Percentiles rank a stretch among this genome's conserved stretches.
These are phyloP conservation scores for Bruchidius siliquastri DNA, from an alignment of 2,888 invertebrate genomes.

Conservation along the genomic window DNA sequence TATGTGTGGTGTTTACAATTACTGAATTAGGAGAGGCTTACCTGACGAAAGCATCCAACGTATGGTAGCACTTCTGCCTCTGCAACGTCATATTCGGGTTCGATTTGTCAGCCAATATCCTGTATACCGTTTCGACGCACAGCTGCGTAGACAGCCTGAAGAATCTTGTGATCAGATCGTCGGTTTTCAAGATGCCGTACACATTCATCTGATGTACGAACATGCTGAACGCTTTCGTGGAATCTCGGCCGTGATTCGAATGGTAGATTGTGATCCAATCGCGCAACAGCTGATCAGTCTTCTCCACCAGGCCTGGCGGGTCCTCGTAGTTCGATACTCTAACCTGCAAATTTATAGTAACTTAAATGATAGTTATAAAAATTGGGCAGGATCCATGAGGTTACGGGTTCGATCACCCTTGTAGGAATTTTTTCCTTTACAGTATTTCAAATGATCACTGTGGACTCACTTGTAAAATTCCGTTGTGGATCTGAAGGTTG, in stretches of 20 bases:
- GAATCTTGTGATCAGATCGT: conserved; percentile 94
- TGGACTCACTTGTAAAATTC: conserved; percentile 75
- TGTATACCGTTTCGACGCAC: conserved; percentile 92
- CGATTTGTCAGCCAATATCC: conserved; percentile 70
- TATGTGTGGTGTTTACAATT: too few relatives aligned
- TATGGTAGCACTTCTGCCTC: conserved; percentile 90
- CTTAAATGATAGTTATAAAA: too few relatives aligned
- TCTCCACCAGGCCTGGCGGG: conserved; percentile 90
- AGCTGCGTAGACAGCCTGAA: conserved; percentile 95
- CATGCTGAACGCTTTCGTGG: conserved; percentile 85
- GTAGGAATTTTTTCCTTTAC: too few relatives aligned
- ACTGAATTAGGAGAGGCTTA: too few relatives aligned
- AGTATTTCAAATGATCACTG: too few relatives aligned
- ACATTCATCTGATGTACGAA: conserved; percentile 97
- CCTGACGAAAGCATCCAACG: conserved; percentile 91
- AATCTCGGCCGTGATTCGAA: conserved; percentile 73
- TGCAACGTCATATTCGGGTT: conserved; percentile 56
- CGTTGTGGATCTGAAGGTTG: conserved; percentile 87
- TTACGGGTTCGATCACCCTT: too few relatives aligned
- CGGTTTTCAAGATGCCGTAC: conserved; percentile 93
- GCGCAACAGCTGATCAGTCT: conserved; percentile 87
- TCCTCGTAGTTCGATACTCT: conserved; percentile 86
- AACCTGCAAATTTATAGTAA: too few relatives aligned
- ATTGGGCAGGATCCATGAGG: too few relatives aligned
- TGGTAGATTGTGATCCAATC: conserved; percentile 91